These are phyloP conservation scores for Pandion haliaetus DNA, from an alignment of 2,113 vertebrate species.

Conservation along the genomic window DNA sequence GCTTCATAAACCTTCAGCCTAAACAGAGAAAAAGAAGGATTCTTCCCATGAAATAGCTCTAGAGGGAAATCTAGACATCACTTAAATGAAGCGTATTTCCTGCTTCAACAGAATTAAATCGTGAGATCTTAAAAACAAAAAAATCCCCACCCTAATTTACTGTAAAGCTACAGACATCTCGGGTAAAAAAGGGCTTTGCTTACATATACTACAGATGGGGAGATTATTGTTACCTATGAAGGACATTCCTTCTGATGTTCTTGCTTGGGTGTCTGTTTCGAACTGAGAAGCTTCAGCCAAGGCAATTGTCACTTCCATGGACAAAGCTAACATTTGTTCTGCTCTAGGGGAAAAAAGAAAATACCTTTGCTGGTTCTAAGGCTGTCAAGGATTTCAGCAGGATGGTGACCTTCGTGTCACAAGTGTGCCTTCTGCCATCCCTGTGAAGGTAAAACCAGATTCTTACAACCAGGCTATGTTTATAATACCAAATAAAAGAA, in stretches of 20 bases:
- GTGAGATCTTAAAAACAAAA: not conserved
- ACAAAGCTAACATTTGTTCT: not conserved
- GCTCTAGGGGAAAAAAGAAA: not conserved
- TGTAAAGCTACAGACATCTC: not conserved
- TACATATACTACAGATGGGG: not conserved
- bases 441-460: not conserved
- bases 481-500: not conserved
- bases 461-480: not conserved
- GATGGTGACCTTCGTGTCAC: not conserved
- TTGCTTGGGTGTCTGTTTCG: not conserved
- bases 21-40: not conserved
- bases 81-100: not conserved
- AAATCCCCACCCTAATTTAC: not conserved
- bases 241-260: not conserved
- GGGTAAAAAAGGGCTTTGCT: not conserved
- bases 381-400: not conserved
- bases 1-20: not conserved
- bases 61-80: not conserved
- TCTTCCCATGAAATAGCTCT: conserved; percentile 15
- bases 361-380: not conserved
- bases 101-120: not conserved
- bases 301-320: not conserved
- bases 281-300: not conserved
- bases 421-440: not conserved
- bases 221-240: not conserved